phyloP scores from a whole-genome alignment of 2,113 vertebrate genomes.

The Silurus glanis region DNA sequence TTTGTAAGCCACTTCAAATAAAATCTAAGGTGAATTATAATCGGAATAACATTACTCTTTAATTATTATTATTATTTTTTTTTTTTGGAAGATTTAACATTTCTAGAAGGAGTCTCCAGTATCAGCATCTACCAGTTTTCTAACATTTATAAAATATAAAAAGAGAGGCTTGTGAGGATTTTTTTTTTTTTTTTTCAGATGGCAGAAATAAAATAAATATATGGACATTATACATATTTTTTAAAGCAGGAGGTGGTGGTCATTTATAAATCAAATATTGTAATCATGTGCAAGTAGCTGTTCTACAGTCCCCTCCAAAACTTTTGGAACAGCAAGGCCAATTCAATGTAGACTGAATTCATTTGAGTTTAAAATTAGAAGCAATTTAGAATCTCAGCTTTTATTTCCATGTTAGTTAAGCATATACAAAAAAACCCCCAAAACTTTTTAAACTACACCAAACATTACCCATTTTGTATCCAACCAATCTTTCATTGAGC shows the following conservation, averaged over 20 bases:
- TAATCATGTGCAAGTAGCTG: not conserved
- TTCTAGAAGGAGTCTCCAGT: not conserved
- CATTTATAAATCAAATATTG: not conserved
- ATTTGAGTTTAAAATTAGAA: too few species aligned
- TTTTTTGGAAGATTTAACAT: too few species aligned
- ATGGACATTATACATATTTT: not conserved
- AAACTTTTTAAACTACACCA: too few species aligned
- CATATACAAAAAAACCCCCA: too few species aligned
- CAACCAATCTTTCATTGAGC: too few species aligned
- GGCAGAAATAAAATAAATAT: not conserved
- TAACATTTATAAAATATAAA: not conserved
- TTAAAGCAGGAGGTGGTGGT: not conserved
- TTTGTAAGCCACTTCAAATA: not conserved
- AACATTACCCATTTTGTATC: too few species aligned
- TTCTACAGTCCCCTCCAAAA: not conserved
- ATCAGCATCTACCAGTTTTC: not conserved
- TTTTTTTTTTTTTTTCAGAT: not conserved
- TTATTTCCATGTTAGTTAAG: too few species aligned
- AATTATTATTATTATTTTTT: too few species aligned
- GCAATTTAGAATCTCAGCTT: too few species aligned
- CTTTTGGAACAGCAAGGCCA: too few species aligned
- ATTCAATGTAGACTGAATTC: too few species aligned
- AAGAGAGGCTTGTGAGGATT: not conserved
- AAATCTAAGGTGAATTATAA: not conserved
- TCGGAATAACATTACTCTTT: not conserved